Evolutionary conservation across 2,888 invertebrate genomes (phyloP).

Genomic region (Nephrotoma flavescens): DNA sequence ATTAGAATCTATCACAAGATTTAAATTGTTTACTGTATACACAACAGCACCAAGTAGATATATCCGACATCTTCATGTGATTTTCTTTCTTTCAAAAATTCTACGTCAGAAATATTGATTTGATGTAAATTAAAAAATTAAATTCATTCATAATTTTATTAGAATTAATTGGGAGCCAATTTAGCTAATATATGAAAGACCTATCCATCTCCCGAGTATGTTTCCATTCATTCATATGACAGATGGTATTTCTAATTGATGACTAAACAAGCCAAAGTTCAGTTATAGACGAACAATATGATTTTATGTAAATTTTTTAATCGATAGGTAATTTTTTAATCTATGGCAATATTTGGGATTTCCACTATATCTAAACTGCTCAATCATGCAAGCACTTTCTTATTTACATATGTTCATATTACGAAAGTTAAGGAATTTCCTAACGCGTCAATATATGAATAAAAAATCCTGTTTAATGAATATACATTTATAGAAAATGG

Average conservation of each 20-base stretch:
- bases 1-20: background rate
- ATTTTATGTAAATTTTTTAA: background rate
- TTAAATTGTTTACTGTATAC: background rate
- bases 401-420: no score
- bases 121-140: background rate
- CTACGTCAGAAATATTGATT: background rate
- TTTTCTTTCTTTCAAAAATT: background rate
- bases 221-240: background rate
- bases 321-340: background rate
- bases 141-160: background rate
- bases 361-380: background rate
- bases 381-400: no score
- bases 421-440: no score
- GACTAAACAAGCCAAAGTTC: background rate
- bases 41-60: background rate
- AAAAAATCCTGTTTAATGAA: no score
- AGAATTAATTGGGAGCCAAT: background rate
- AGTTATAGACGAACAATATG: background rate
- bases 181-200: background rate
- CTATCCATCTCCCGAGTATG: background rate
- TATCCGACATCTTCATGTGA: background rate
- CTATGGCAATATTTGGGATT: background rate
- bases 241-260: background rate
- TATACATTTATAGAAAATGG: no score
- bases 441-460: no score